Evolutionary conservation across 1,140 invertebrate genomes (phyloP).

Genomic region (Drosophila gunungcola): DNA sequence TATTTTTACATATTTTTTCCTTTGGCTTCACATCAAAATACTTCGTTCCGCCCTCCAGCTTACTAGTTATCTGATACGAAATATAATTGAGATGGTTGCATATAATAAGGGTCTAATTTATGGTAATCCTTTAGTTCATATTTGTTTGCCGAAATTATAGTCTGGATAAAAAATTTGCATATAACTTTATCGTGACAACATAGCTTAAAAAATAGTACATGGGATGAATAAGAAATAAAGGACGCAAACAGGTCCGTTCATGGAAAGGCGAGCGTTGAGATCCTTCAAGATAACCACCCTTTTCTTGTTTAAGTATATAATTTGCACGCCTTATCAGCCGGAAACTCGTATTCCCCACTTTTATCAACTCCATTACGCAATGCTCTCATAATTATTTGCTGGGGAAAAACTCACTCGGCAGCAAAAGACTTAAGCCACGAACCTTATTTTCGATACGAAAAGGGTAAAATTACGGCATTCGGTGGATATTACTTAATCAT

Average conservation of each 20-base stretch:
- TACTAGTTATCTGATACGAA: not conserved
- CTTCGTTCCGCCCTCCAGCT: not conserved
- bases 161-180: not conserved
- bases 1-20: not conserved
- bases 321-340: slow-evolving; percentile 46
- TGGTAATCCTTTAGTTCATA: slow-evolving; percentile 1
- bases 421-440: slow-evolving; percentile 71
- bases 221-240: not conserved
- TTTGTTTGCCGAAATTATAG: not conserved
- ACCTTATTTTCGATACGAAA: slow-evolving; percentile 38
- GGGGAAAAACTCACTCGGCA: slow-evolving; percentile 37
- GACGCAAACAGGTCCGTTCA: slow-evolving; percentile 11
- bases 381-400: slow-evolving; percentile 28
- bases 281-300: slow-evolving; percentile 34
- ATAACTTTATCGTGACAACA: not conserved
- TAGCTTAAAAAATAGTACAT: not conserved
- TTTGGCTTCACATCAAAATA: not conserved
- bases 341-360: slow-evolving; percentile 34
- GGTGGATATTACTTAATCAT: slow-evolving; percentile 76
- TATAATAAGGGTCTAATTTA: not conserved
- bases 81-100: slow-evolving; percentile 1
- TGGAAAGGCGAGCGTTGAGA: slow-evolving; percentile 10
- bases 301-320: slow-evolving; percentile 38
- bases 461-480: slow-evolving; percentile 45
- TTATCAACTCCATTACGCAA: slow-evolving; percentile 55